Conservation (phyloP, 2,888 invertebrate species). For the Quadroppia sp. region DNA sequence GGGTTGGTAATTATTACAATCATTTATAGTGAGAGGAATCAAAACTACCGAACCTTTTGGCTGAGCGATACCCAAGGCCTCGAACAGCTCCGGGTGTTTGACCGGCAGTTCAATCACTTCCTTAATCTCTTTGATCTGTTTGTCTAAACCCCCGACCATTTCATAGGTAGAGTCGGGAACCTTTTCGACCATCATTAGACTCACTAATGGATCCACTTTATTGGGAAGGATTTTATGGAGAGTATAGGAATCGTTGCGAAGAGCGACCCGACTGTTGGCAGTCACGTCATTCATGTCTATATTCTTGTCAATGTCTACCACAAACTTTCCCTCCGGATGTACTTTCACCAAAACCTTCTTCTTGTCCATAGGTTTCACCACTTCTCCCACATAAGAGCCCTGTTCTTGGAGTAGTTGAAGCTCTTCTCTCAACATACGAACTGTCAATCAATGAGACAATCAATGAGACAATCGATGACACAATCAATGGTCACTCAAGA, state of each 20-base stretch:
- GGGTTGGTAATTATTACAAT: background rate
- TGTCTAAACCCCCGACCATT: conserved; percentile 99
- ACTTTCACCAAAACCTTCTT: conserved; percentile 99
- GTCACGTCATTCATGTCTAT: conserved; percentile 98
- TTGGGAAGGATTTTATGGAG: conserved; percentile 98
- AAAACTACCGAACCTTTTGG: conserved; percentile 64
- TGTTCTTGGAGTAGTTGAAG: conserved; percentile 91
- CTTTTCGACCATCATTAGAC: conserved; percentile 99
- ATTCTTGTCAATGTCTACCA: conserved; percentile 97
- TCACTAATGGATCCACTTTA: conserved; percentile 97
- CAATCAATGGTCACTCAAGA: background rate
- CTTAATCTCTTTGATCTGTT: conserved; percentile 99
- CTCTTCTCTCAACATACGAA: conserved; percentile 95
- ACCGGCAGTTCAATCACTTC: conserved; percentile 99
- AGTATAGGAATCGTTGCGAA: conserved; percentile 97
- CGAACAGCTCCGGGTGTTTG: conserved; percentile 99
- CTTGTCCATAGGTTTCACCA: conserved; percentile 99
- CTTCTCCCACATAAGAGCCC: conserved; percentile 98
- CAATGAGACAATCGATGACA: background rate
- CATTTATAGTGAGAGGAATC: background rate
- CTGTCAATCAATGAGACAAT: conserved; percentile 56
- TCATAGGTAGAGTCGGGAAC: conserved; percentile 99
- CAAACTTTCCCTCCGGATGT: conserved; percentile 99
- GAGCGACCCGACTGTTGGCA: conserved; percentile 93
- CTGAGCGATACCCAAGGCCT: conserved; percentile 96